Conservation (phyloP, 2,888 invertebrate genomes). For the Mayetiola destructor region DNA sequence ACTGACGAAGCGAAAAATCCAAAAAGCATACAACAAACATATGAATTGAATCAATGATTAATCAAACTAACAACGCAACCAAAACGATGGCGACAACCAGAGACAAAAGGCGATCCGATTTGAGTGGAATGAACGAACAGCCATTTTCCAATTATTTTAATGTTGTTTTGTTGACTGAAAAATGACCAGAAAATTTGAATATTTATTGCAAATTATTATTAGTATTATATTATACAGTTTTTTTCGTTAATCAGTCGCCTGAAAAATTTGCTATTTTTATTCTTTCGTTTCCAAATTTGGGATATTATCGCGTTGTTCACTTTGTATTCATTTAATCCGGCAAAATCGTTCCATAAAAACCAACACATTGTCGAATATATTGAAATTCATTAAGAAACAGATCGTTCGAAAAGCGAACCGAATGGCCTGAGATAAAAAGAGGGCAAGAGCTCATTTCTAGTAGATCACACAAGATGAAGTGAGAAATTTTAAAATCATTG, state of each 20-base stretch:
- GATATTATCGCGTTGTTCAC: background rate
- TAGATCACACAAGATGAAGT: conserved; percentile 1
- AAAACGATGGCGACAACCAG: background rate
- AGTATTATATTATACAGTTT: conserved; percentile 6
- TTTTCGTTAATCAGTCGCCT: conserved; percentile 9
- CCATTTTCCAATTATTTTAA: background rate
- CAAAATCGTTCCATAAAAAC: too few species aligned
- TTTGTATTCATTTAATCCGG: background rate
- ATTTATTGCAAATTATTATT: conserved; percentile 11
- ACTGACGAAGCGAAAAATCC: background rate
- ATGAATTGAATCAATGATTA: background rate
- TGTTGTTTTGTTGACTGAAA: conserved; percentile 8
- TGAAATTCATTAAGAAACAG: too few species aligned
- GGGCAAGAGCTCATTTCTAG: background rate
- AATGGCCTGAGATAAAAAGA: too few species aligned
- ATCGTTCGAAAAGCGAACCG: too few species aligned
- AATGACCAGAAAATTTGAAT: conserved; percentile 11
- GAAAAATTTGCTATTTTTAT: background rate
- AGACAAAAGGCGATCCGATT: background rate
- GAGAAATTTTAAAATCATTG: too few species aligned
- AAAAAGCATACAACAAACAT: background rate
- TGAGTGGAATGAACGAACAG: too few species aligned
- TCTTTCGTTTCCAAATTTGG: background rate
- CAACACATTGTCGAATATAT: too few species aligned
- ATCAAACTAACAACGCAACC: background rate